These are phyloP conservation scores for Drosophila prolongata DNA, from an alignment of 2,888 invertebrate species.

Conservation along the genomic window DNA sequence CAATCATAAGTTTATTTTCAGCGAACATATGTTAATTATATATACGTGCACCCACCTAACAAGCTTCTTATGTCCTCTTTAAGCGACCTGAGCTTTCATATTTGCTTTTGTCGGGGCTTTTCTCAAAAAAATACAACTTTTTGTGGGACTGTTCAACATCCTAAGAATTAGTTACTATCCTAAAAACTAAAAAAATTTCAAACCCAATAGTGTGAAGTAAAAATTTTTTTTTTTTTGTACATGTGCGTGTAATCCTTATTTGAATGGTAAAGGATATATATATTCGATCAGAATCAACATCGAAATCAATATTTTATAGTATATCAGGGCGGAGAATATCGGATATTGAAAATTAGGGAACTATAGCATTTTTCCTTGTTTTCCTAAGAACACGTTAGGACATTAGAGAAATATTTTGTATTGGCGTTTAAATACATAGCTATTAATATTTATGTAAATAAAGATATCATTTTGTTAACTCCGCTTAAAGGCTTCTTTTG, in stretches of 20 bases:
- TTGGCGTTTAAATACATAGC: neutral
- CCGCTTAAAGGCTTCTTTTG: neutral
- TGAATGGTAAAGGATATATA: neutral
- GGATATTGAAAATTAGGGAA: no score
- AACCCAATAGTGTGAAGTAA: no score
- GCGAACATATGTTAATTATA: conserved; percentile 27
- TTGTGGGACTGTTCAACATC: neutral
- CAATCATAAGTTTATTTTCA: conserved; percentile 14
- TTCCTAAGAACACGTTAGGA: no score
- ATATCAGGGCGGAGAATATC: no score
- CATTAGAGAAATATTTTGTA: neutral
- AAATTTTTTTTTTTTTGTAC: no score
- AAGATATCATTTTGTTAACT: neutral
- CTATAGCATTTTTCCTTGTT: no score
- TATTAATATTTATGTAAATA: conserved; percentile 1
- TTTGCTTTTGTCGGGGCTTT: neutral
- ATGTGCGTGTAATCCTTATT: no score
- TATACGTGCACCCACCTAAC: conserved; percentile 3
- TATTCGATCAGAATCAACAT: neutral
- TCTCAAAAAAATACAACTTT: neutral
- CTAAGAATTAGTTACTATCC: no score
- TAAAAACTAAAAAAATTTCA: no score
- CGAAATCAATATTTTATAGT: neutral
- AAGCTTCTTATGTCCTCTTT: conserved; percentile 2
- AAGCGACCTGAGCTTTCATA: neutral